These are phyloP conservation scores for Hemicrepidius hirtus DNA, from an alignment of 2,888 invertebrate genomes.

Conservation along the genomic window DNA sequence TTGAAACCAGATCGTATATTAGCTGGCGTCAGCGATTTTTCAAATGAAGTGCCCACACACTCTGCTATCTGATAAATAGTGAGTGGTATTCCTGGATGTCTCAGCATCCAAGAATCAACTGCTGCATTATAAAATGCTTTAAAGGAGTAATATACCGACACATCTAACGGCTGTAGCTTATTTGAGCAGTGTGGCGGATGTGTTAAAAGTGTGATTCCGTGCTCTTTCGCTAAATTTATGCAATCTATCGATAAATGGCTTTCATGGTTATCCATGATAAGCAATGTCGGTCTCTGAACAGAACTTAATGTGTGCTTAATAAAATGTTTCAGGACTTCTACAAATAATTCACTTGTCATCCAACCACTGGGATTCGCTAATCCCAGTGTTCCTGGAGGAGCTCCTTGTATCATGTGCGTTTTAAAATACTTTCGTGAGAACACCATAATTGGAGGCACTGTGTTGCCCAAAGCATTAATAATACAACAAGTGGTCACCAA, in stretches of 20 bases:
- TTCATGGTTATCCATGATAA: conserved; percentile 18
- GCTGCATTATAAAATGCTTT: conserved; percentile 26
- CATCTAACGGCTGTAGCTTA: too few species aligned
- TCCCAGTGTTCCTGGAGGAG: conserved; percentile 26
- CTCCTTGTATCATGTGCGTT: conserved; percentile 1
- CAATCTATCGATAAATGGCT: not conserved
- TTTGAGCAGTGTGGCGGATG: too few species aligned
- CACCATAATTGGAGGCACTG: too few species aligned
- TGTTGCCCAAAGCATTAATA: too few species aligned
- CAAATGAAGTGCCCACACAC: too few species aligned
- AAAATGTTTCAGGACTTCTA: too few species aligned
- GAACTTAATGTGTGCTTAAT: too few species aligned
- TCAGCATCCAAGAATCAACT: too few species aligned
- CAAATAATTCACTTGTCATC: conserved; percentile 9
- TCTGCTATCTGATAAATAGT: too few species aligned
- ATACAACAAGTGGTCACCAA: conserved; percentile 20
- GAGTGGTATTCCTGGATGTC: too few species aligned
- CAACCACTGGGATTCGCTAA: conserved; percentile 7
- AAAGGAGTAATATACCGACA: conserved; percentile 6
- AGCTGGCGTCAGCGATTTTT: conserved; percentile 40
- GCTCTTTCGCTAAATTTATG: not conserved
- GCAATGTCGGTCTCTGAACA: too few species aligned
- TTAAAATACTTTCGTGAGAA: conserved; percentile 13
- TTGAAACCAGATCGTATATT: too few species aligned
- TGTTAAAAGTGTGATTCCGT: not conserved